These are phyloP conservation scores for Bos javanicus DNA, from an alignment of 2,113 vertebrate genomes.

Conservation along the genomic window DNA sequence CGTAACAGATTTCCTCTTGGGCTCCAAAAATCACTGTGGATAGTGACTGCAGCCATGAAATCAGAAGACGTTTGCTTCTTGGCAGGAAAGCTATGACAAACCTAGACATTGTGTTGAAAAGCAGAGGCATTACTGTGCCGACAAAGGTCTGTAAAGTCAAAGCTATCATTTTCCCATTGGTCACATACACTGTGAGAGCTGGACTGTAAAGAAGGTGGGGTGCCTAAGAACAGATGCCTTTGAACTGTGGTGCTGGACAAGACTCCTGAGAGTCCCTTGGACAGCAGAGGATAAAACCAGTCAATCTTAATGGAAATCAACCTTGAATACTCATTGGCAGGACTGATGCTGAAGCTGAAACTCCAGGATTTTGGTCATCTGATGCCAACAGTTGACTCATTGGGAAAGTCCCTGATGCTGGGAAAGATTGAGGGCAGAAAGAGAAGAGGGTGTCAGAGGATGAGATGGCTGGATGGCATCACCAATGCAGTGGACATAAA, in stretches of 20 bases:
- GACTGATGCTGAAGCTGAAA: neutral
- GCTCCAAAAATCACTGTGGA: neutral
- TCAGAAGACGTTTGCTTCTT: neutral
- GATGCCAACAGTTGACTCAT: neutral
- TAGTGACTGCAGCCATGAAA: neutral
- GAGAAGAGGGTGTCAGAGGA: neutral
- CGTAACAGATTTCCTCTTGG: fast-evolving
- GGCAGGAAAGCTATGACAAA: neutral
- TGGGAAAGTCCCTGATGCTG: neutral
- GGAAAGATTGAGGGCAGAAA: neutral
- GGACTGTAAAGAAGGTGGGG: neutral
- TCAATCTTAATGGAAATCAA: neutral
- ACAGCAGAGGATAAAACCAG: neutral
- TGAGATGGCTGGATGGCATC: neutral
- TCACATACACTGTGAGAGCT: neutral
- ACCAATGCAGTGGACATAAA: neutral
- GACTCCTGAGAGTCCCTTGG: neutral
- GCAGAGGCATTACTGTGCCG: neutral
- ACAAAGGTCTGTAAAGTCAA: neutral
- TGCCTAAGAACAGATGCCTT: neutral
- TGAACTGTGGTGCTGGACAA: neutral
- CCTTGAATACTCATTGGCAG: neutral
- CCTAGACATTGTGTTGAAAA: neutral
- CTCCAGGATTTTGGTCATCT: neutral
- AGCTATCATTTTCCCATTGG: neutral